These are phyloP conservation scores for Mormyrus lacerda DNA, from an alignment of 2,113 vertebrate species.

Conservation along the genomic window DNA sequence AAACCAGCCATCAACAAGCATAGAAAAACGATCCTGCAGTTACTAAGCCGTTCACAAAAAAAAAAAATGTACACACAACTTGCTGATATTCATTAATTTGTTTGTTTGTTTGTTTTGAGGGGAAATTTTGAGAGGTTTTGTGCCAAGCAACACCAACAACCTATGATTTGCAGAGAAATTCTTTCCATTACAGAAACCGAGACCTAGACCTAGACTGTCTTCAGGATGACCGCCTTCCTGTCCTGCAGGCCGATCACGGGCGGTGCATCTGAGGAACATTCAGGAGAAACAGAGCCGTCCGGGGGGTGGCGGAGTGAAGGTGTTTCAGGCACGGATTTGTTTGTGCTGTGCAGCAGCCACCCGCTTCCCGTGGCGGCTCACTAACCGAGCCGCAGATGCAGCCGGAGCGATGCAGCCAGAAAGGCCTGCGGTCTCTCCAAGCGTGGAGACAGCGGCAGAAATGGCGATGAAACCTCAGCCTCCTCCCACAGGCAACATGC, in stretches of 20 bases:
- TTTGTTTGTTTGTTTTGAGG: neutral
- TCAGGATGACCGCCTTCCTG: neutral
- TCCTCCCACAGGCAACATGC: neutral
- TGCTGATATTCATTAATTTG: neutral
- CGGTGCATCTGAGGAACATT: neutral
- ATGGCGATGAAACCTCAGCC: constrained; percentile 3
- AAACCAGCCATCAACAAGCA: neutral
- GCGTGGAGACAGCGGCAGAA: neutral
- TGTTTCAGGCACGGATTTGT: neutral
- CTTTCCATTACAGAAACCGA: neutral
- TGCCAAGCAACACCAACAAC: neutral
- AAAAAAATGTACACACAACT: too few relatives aligned
- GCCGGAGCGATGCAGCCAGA: neutral
- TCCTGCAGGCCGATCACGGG: neutral
- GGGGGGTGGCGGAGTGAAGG: neutral
- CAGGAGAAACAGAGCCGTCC: neutral
- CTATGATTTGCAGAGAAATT: neutral
- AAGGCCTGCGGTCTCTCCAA: neutral
- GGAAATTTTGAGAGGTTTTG: neutral
- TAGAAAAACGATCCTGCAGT: neutral
- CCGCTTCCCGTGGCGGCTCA: neutral
- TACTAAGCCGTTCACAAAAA: neutral
- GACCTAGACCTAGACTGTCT: neutral
- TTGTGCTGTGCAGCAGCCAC: neutral
- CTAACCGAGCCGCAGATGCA: neutral